A percentile compares a stretch with the other conserved stretches of the same genome.
Conservation (phyloP, 1,140 invertebrate species). For the Saccostrea glomerata region DNA sequence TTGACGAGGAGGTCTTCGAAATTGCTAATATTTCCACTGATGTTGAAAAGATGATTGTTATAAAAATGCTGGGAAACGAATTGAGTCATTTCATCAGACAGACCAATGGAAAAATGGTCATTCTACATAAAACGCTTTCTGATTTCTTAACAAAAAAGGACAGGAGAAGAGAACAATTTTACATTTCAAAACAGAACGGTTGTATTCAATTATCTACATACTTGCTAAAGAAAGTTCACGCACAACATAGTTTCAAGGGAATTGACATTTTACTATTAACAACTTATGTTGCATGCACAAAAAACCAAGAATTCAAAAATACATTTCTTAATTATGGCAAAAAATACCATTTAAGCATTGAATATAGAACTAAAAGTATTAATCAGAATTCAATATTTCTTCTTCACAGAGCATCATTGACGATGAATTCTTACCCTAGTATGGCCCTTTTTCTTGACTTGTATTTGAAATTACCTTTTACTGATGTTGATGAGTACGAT, state of each 20-base stretch:
- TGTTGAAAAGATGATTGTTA: neutral
- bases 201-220: neutral
- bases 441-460: neutral
- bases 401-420: neutral
- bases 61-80: conserved; percentile 9
- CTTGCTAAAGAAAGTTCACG: neutral
- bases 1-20: conserved; percentile 4
- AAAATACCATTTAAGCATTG: neutral
- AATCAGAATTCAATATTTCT: neutral
- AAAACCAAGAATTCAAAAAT: neutral
- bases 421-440: neutral
- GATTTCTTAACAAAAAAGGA: neutral
- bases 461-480: neutral
- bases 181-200: neutral
- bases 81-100: conserved; percentile 32
- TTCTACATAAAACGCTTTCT: conserved; percentile 35
- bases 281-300: neutral
- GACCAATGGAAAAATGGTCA: neutral
- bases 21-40: conserved; percentile 8
- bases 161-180: neutral
- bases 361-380: neutral
- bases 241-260: neutral
- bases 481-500: neutral
- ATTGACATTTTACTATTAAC: conserved; percentile 3
- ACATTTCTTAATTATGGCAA: neutral